A percentile compares a stretch with the other conserved stretches of the same genome.
These are phyloP conservation scores for Eilema caniola DNA, from an alignment of 2,888 invertebrate species.

Conservation along the genomic window DNA sequence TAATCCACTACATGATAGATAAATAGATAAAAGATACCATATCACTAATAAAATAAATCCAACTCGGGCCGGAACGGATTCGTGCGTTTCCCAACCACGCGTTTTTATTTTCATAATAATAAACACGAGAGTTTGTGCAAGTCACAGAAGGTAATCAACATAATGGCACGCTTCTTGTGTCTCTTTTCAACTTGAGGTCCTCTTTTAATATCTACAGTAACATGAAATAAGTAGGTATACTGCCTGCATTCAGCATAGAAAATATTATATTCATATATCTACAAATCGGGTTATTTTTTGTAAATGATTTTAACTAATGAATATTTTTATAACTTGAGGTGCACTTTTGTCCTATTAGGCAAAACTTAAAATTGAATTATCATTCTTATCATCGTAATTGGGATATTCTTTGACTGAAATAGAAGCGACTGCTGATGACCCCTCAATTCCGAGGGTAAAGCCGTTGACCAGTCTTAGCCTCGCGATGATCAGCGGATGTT, in stretches of 20 bases:
- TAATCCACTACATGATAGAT: neutral
- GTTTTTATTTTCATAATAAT: neutral
- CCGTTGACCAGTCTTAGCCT: too few species aligned
- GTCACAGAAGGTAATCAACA: constrained; percentile 1
- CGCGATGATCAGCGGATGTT: too few species aligned
- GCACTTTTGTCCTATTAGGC: too few species aligned
- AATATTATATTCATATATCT: neutral
- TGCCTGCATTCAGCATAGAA: neutral
- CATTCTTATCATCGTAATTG: too few species aligned
- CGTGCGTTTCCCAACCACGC: neutral
- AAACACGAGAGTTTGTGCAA: neutral
- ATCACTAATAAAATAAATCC: neutral
- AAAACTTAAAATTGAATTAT: too few species aligned
- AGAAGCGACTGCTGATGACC: too few species aligned
- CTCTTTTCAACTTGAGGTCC: neutral
- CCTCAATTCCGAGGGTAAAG: too few species aligned
- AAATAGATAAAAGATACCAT: neutral
- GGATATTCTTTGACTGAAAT: too few species aligned
- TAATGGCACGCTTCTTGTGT: neutral
- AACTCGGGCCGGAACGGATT: neutral
- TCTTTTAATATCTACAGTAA: neutral
- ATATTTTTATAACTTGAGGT: neutral
- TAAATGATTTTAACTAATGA: neutral
- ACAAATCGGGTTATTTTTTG: neutral
- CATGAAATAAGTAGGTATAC: too few species aligned